Evolutionary conservation across 2,888 invertebrate genomes (phyloP).

Genomic region (Apocheima hispidaria): DNA sequence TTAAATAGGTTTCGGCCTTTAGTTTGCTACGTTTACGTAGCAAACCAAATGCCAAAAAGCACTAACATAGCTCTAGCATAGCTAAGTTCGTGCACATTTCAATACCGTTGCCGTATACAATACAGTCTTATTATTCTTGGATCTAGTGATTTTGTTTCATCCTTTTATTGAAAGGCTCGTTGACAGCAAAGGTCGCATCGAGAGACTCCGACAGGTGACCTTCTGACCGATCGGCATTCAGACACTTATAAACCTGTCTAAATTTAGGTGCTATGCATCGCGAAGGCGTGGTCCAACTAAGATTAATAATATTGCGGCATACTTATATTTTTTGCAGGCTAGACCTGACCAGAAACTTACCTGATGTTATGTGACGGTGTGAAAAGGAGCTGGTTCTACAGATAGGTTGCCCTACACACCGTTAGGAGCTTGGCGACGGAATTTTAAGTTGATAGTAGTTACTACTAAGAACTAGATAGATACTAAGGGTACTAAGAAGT

Average conservation of each 20-base stretch:
- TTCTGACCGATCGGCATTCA: slow-evolving; percentile 7
- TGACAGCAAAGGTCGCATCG: slow-evolving; percentile 15
- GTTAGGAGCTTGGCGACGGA: too few relatives aligned
- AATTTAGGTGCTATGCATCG: not conserved
- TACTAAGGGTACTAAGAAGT: too few relatives aligned
- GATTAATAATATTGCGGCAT: not conserved
- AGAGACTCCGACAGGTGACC: slow-evolving; percentile 5
- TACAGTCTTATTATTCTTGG: not conserved
- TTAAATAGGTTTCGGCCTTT: too few relatives aligned
- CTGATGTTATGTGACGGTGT: too few relatives aligned
- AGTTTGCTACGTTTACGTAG: too few relatives aligned
- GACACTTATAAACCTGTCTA: slow-evolving; percentile 6
- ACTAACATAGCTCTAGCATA: not conserved
- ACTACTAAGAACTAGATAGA: too few relatives aligned
- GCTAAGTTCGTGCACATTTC: not conserved
- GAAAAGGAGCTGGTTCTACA: too few relatives aligned
- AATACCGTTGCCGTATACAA: slow-evolving; percentile 5
- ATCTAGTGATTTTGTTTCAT: slow-evolving; percentile 11
- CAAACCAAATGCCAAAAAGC: too few relatives aligned
- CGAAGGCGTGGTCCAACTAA: slow-evolving; percentile 5
- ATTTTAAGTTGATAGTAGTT: too few relatives aligned
- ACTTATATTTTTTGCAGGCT: too few relatives aligned
- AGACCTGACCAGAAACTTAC: too few relatives aligned
- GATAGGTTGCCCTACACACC: too few relatives aligned
- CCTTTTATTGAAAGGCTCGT: slow-evolving; percentile 12